Evolutionary conservation across 2,888 invertebrate genomes (phyloP), one percentile per base, ranked within the genome.

Genomic region (Poecilus cupreus): DNA sequence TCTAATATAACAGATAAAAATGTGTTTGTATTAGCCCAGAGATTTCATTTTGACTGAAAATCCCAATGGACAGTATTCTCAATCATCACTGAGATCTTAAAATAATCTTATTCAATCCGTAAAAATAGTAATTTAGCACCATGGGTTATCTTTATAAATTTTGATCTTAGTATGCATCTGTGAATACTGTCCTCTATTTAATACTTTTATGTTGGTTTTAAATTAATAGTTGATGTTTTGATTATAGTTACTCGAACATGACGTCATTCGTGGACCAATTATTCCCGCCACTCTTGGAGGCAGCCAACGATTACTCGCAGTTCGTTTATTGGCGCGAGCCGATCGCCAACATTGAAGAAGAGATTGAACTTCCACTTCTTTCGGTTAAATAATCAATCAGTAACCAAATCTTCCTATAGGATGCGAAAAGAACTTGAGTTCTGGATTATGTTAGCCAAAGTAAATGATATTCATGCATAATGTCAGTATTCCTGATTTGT

Each of bases 321-420:
- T 97, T 97, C 85, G 94, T 95, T 86, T 98, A 94, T 90, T 98
- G 98, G 98, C 94, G 98, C 84, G 95, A 96, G 84, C 97, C 98
- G 8, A 91, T 98, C 83, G 93, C 92, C 1, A 91, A 83, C 8
- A 82, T 89, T 4, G 88, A 89, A 78, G 88, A 88, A 77, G 81
- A 72, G 10, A 80, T 80, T 11, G 39, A 72, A 72, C 22, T 80
- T 54, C 80, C 80, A 22, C 16, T 16, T 11, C n/a, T 80, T 32
- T 13, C 54, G 10, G 80, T 72, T 8, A 80, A 80, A 80, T 80
- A 80, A 80, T 32, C 37, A 60, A n/a, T 13, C 60, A 60, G 13
- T 13, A 43, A n/a, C 43, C 1, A 43, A 32, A 32, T 32, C 5
- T 32, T 32, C 32, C 32, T 32, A 11, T 43, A 13, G 43, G n/a